phyloP scores from a whole-genome alignment of 2,113 vertebrate species.

The Galeopterus variegatus region DNA sequence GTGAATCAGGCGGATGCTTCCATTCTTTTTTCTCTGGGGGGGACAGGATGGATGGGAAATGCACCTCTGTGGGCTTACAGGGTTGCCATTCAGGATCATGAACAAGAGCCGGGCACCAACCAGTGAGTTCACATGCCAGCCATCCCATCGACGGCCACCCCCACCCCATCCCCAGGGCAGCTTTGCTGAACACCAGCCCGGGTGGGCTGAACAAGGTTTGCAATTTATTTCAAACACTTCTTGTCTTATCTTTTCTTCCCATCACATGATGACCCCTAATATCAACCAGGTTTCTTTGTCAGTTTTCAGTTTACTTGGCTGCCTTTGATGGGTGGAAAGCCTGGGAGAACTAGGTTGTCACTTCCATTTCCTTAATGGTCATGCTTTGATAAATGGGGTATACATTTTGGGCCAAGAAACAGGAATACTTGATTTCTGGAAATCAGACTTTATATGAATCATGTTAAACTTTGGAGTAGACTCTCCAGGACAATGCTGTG shows the following conservation, averaged over 20 bases:
- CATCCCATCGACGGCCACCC: neutral
- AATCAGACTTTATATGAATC: neutral
- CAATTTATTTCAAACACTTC: neutral
- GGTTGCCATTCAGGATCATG: neutral
- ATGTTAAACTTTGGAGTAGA: neutral
- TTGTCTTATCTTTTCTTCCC: neutral
- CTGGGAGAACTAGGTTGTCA: neutral
- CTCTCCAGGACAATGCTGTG: rapidly evolving
- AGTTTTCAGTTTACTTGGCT: neutral
- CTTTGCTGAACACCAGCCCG: neutral
- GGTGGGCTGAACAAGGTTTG: neutral
- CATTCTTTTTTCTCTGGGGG: neutral
- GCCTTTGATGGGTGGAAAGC: neutral
- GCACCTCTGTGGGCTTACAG: neutral
- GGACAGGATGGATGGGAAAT: neutral
- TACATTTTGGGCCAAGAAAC: neutral
- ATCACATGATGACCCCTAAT: neutral
- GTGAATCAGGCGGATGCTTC: neutral
- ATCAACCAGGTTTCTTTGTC: neutral
- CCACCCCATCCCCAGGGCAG: neutral
- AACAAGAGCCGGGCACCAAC: neutral
- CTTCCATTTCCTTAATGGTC: neutral
- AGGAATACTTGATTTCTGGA: neutral
- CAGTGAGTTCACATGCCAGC: neutral
- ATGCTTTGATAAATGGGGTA: neutral